Percentiles rank a stretch among this genome's conserved stretches.
Conservation (phyloP, 2,113 vertebrate genomes). For the Pandion haliaetus region DNA sequence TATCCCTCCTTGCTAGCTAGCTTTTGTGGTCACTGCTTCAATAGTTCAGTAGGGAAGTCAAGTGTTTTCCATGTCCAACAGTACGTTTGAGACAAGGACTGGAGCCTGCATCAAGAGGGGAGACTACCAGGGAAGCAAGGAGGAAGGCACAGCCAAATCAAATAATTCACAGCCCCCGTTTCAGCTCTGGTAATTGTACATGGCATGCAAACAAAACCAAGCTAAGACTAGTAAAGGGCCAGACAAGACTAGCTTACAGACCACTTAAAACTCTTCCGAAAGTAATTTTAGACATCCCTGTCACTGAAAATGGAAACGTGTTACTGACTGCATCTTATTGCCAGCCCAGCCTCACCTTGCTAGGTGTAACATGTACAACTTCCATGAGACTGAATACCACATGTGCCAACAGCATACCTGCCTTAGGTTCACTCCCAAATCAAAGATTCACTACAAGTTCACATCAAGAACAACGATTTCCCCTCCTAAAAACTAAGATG, state of each 20-base stretch:
- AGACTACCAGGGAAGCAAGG: neutral
- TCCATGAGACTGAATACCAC: neutral
- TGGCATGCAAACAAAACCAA: neutral
- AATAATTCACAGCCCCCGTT: neutral
- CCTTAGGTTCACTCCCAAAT: neutral
- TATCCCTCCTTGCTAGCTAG: neutral
- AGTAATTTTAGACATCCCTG: neutral
- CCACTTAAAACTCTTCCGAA: neutral
- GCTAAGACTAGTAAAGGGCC: neutral
- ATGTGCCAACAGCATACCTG: neutral
- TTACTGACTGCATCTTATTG: neutral
- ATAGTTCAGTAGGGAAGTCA: neutral
- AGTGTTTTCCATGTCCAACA: neutral
- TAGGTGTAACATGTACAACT: neutral
- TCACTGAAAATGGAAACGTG: neutral
- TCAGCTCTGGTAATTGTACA: neutral
- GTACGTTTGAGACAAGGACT: neutral
- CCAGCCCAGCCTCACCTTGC: neutral
- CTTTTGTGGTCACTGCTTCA: neutral
- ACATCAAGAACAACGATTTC: neutral
- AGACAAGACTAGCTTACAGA: neutral
- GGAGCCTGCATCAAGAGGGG: neutral
- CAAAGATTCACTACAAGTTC: neutral
- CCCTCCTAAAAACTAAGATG: neutral
- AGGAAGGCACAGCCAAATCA: neutral